Percentiles rank a stretch among this genome's conserved stretches.
These are phyloP conservation scores for Oxystoma pomonae DNA, from an alignment of 2,888 invertebrate genomes.

Conservation along the genomic window DNA sequence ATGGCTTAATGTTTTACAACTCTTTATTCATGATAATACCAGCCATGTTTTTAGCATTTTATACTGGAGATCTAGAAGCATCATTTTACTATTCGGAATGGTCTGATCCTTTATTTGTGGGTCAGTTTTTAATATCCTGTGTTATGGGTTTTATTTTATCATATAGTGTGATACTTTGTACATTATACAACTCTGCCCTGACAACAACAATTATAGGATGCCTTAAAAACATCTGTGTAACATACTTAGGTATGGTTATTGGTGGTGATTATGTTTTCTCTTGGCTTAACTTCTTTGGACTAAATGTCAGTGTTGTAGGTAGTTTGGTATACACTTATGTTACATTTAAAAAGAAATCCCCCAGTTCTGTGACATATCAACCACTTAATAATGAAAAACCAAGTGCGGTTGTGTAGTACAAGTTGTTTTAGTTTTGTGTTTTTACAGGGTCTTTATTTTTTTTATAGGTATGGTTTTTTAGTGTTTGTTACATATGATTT, in stretches of 20 bases:
- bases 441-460: too few relatives aligned
- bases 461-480: too few relatives aligned
- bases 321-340: conserved; percentile 85
- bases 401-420: conserved; percentile 22
- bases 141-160: conserved; percentile 95
- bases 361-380: conserved; percentile 35
- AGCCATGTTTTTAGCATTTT: conserved; percentile 65
- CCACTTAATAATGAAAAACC: conserved; percentile 38
- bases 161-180: conserved; percentile 94
- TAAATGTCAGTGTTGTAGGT: conserved; percentile 89
- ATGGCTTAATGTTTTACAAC: conserved; percentile 90
- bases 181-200: conserved; percentile 94
- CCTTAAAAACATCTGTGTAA: conserved; percentile 95
- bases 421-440: conserved; percentile 6
- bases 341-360: conserved; percentile 64
- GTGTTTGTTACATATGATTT: too few relatives aligned
- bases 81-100: conserved; percentile 67
- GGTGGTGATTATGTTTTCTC: conserved; percentile 98
- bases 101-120: conserved; percentile 69
- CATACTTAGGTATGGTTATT: conserved; percentile 96
- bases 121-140: conserved; percentile 85
- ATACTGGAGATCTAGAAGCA: conserved; percentile 69
- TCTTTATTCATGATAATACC: conserved; percentile 85
- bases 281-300: conserved; percentile 89
- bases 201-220: conserved; percentile 99